Percentiles rank a stretch among this genome's conserved stretches.
Conservation (phyloP, 2,888 invertebrate genomes). For the Drosophila borealis region DNA sequence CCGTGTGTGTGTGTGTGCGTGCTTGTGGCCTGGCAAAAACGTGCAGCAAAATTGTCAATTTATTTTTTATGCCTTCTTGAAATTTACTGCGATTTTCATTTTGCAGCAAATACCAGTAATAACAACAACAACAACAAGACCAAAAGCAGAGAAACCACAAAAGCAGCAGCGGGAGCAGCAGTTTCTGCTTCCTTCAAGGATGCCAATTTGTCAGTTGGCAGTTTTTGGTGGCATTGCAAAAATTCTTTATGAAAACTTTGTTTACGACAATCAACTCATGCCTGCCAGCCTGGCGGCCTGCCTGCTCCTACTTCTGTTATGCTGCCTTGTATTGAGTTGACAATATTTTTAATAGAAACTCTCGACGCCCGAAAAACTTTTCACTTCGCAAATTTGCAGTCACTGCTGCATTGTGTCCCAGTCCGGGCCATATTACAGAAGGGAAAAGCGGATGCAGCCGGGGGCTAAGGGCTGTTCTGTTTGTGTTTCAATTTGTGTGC, state of each 20-base stretch:
- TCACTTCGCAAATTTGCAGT: conserved; percentile 62
- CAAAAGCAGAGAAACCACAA: conserved; percentile 31
- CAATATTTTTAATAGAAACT: conserved; percentile 81
- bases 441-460: conserved; percentile 2
- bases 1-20: conserved; percentile 4
- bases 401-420: conserved; percentile 47
- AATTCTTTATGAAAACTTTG: conserved; percentile 79
- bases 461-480: conserved; percentile 45
- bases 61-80: conserved; percentile 75
- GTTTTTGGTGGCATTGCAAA: conserved; percentile 57
- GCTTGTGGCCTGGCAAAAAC: conserved; percentile 30
- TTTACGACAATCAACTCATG: conserved; percentile 76
- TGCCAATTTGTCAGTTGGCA: conserved; percentile 79
- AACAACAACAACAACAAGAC: not conserved
- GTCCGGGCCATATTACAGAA: conserved; percentile 13
- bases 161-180: conserved; percentile 25
- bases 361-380: conserved; percentile 62
- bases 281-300: conserved; percentile 23
- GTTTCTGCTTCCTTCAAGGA: conserved; percentile 56
- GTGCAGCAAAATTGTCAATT: conserved; percentile 68
- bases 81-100: conserved; percentile 64
- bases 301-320: not conserved
- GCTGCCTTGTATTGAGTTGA: conserved; percentile 73
- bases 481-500: conserved; percentile 78
- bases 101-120: conserved; percentile 22